Base-by-base conservation (phyloP, 1,140 invertebrate species). In the Tetramorium simillimum region DNA sequence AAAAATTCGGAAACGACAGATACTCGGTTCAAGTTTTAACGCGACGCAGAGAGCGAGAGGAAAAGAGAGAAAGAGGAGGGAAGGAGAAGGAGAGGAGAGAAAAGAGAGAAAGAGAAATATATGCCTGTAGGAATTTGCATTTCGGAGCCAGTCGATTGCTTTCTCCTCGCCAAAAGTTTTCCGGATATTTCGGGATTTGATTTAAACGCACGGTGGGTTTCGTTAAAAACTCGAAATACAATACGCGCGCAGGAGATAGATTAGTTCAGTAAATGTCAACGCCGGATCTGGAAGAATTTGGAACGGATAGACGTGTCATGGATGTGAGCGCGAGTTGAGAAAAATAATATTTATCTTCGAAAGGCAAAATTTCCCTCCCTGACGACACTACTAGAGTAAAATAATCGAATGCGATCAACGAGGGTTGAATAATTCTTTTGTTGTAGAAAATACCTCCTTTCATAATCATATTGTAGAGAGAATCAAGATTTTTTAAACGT, bases 221-320 rank as follows among this genome's bases (percentile, higher is more conserved):
- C 69, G 40, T 49, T 73, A 84, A 82, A 82, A 82, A 14, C 40
- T 75, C 80, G 80, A 84, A 75, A 84, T 60, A 73, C 69, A 84
- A 84, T 84, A 60, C 40, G 53, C 18, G 53, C 43, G 80, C 33
- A 14, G 14, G 24, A 84, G 80, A 60, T 84, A 75, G 80, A 84
- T 84, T 75, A 82, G 67, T 73, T 82, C 53, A 21, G 67, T 58
- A 82, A 82, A 82, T 56, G 80, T 75, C 80, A 73, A 75, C 40
- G 80, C 16, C 28, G 69, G 18, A 73, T 84, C 40, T 37, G 69
- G 69, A 75, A 84, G 53, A 84, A 84, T 84, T 75, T 84, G 24
- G 56, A 84, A 37, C 80, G 53, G 53, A 73, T 75, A 73, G 43
- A 84, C 9, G 69, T 73, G 67, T 67, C 43, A 73, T 60, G 37